Evolutionary conservation across 2,888 invertebrate species (phyloP).

Genomic region (Philonicus albiceps): DNA sequence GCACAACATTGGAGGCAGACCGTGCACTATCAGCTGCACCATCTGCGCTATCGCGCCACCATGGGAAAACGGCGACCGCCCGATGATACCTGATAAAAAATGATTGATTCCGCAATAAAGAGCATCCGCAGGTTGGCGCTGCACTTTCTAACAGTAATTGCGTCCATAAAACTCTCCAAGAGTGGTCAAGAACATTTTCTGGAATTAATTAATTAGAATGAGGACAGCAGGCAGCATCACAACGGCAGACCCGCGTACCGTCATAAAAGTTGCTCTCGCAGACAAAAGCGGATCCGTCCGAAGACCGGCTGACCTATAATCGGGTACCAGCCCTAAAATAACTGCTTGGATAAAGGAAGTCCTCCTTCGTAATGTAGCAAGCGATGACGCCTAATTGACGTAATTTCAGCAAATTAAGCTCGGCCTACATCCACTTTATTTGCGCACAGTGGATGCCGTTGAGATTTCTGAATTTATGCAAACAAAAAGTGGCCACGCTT

Average conservation of each 20-base stretch:
- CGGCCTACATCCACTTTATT: not conserved
- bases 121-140: not conserved
- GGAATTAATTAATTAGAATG: not conserved
- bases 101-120: not conserved
- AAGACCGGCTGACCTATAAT: not conserved
- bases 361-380: not conserved
- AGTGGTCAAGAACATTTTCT: not conserved
- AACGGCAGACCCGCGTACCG: not conserved
- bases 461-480: not conserved
- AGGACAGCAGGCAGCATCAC: not conserved
- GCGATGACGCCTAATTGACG: not conserved
- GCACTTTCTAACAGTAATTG: not conserved
- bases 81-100: not conserved
- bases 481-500: not conserved
- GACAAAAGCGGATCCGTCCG: not conserved
- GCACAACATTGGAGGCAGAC: not conserved
- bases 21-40: not conserved
- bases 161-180: not conserved
- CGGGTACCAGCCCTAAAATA: not conserved
- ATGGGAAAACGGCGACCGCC: not conserved
- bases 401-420: not conserved
- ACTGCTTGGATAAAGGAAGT: not conserved
- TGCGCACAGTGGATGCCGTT: not conserved
- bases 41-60: not conserved
- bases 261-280: not conserved